These are phyloP conservation scores for Anthophora plumipes DNA, from an alignment of 2,888 invertebrate genomes.

Conservation along the genomic window DNA sequence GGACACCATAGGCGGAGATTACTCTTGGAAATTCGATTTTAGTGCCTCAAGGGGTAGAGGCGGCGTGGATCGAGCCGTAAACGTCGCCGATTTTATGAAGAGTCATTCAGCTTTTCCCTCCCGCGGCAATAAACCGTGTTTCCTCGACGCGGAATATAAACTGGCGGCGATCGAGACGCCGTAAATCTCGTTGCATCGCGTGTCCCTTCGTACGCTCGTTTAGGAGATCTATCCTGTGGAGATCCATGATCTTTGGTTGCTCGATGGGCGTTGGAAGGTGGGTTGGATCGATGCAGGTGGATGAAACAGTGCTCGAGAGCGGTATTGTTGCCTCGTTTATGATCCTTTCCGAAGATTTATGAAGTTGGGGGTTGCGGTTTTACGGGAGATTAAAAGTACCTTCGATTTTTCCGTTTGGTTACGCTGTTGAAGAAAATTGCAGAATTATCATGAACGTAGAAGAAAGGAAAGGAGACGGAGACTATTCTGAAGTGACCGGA, in stretches of 20 bases:
- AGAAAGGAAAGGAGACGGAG: no score
- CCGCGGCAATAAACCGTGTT: constrained; percentile 51
- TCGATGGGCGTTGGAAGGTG: not conserved
- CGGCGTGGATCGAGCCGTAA: constrained; percentile 53
- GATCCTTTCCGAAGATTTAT: not conserved
- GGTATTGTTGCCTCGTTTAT: not conserved
- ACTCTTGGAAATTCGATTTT: constrained; percentile 61
- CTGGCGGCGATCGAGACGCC: constrained; percentile 25
- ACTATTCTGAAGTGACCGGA: no score
- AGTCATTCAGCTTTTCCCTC: constrained; percentile 54
- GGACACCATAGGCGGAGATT: constrained; percentile 40
- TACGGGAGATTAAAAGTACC: not conserved
- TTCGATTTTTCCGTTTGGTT: not conserved
- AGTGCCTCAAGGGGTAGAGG: constrained; percentile 26
- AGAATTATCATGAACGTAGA: no score
- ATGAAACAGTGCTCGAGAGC: constrained; percentile 4
- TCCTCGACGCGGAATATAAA: constrained; percentile 40
- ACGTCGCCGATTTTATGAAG: constrained; percentile 57
- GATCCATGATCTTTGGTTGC: constrained; percentile 12
- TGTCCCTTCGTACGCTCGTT: constrained; percentile 32
- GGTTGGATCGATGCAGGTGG: constrained; percentile 32
- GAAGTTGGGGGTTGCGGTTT: not conserved
- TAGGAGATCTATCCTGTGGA: constrained; percentile 18
- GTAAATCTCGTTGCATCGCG: constrained; percentile 44
- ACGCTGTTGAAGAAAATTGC: not conserved